Evolutionary conservation across 2,113 vertebrate species (phyloP), one percentile per base, ranked within the genome.

Genomic region (Propithecus coquereli): DNA sequence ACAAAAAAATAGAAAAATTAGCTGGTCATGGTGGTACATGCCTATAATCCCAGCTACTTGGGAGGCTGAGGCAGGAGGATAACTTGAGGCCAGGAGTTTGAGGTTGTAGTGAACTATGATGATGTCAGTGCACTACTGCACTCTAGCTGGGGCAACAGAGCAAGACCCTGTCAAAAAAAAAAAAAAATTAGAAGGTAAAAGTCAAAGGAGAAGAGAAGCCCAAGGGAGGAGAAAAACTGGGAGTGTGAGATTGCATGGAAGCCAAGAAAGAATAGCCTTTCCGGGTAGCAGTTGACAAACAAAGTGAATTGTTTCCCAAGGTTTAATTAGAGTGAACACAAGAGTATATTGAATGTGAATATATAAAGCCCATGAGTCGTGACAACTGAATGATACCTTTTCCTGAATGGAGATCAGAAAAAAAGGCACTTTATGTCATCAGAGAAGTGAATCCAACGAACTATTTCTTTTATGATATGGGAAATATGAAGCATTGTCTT

Each of bases 171-270:
- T 59, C 6, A 22, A 54, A 54, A 23, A 8, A 59, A 8, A 59
- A 8, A 59, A 23, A 22, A 23, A 59, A 9, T 2, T 25, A 61
- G 40, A 50, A n/a, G 9, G 13, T 50, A 22, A 20, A 20, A 10
- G 3, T 6, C 17, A 50, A 87, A 52, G 5, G 12, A n/a, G 9
- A 27, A 43, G 34, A 14, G 7, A 2, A 66, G 6, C 25, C 7
- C 4, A 8, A 4, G 14, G 20, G 6, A 77, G 11, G 52, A 54
- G 23, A 3, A 9, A 59, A 83, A 20, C 4, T 20, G 59, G 40
- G 8, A 83, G 8, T 6, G 11, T 0, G 5, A 65, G 16, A 25
- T 20, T 1, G 3, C 0, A 3, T 1, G 34, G 9, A 65, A 66
- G 13, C 4, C 40, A 47, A 57, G 18, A 87, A 43, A 59, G 18